These are phyloP conservation scores for Dynastes maya DNA, from an alignment of 2,888 invertebrate genomes.

Conservation along the genomic window DNA sequence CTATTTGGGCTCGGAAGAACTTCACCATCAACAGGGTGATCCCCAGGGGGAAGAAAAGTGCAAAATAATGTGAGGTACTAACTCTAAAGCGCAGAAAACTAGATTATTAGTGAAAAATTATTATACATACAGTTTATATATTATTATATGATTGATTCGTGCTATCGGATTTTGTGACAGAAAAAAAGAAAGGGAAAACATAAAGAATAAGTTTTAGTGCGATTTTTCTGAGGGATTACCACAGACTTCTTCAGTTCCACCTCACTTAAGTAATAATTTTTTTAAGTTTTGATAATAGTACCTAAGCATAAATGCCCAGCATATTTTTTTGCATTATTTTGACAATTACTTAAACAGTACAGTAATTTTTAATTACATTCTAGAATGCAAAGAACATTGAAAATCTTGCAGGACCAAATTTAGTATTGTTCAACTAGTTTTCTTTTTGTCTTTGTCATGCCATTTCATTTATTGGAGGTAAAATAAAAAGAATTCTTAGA, in stretches of 20 bases:
- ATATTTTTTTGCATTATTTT: too few relatives aligned
- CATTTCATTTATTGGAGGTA: too few relatives aligned
- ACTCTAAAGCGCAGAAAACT: not conserved
- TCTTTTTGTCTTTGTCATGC: too few relatives aligned
- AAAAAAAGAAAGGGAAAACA: not conserved
- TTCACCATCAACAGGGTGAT: conserved; percentile 73
- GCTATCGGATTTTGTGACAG: not conserved
- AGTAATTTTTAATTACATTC: too few relatives aligned
- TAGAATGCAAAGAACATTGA: too few relatives aligned
- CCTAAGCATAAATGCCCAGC: too few relatives aligned
- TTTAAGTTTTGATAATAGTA: too few relatives aligned
- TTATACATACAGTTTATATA: conserved; percentile 27
- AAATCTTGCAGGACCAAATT: too few relatives aligned
- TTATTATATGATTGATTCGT: conserved; percentile 14
- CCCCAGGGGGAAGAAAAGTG: conserved; percentile 74
- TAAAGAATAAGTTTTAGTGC: not conserved
- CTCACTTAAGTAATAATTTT: too few relatives aligned
- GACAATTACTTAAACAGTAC: too few relatives aligned
- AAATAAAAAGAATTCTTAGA: too few relatives aligned
- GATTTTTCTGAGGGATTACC: not conserved
- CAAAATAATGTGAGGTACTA: conserved; percentile 72
- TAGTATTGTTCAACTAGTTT: too few relatives aligned
- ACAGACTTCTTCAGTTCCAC: not conserved
- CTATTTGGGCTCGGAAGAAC: conserved; percentile 70
- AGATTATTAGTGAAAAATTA: conserved; percentile 14